phyloP scores from a whole-genome alignment of 1,140 invertebrate genomes.

The Thaumetopoea pityocampa region DNA sequence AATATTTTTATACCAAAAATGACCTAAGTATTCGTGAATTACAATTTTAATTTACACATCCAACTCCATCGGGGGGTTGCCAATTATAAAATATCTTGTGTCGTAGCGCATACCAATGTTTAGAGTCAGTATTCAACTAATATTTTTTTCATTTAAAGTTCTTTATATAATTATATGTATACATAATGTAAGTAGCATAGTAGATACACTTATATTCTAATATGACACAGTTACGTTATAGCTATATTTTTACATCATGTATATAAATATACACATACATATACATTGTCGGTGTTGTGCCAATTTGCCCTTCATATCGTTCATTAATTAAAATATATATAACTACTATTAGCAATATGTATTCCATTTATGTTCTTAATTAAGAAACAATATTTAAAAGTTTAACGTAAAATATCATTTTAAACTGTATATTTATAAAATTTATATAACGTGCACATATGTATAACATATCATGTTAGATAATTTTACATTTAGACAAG shows the following conservation, averaged over 20 bases:
- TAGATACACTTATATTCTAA: slow-evolving; percentile 67
- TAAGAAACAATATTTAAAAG: too few species aligned
- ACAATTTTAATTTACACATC: slow-evolving; percentile 67
- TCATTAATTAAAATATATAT: background rate
- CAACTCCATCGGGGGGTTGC: slow-evolving; percentile 33
- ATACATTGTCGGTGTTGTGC: slow-evolving; percentile 49
- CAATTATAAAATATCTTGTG: slow-evolving; percentile 32
- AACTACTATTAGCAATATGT: slow-evolving; percentile 6
- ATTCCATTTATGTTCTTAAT: too few species aligned
- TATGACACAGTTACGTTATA: slow-evolving; percentile 73
- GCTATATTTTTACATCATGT: slow-evolving; percentile 59
- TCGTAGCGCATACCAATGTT: slow-evolving; percentile 31
- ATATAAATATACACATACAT: slow-evolving; percentile 68
- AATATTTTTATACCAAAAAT: slow-evolving; percentile 59
- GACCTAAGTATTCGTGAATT: slow-evolving; percentile 54
- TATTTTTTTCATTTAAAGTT: slow-evolving; percentile 62
- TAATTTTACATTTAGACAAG: too few species aligned
- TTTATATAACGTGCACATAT: too few species aligned
- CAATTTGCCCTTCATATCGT: slow-evolving; percentile 23
- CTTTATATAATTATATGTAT: slow-evolving; percentile 68
- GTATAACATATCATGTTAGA: too few species aligned
- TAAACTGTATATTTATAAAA: too few species aligned
- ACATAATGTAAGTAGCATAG: slow-evolving; percentile 71
- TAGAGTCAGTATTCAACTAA: slow-evolving; percentile 61
- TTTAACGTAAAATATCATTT: too few species aligned